Evolutionary conservation across 2,113 vertebrate genomes (phyloP).

Genomic region (Sturnus vulgaris): DNA sequence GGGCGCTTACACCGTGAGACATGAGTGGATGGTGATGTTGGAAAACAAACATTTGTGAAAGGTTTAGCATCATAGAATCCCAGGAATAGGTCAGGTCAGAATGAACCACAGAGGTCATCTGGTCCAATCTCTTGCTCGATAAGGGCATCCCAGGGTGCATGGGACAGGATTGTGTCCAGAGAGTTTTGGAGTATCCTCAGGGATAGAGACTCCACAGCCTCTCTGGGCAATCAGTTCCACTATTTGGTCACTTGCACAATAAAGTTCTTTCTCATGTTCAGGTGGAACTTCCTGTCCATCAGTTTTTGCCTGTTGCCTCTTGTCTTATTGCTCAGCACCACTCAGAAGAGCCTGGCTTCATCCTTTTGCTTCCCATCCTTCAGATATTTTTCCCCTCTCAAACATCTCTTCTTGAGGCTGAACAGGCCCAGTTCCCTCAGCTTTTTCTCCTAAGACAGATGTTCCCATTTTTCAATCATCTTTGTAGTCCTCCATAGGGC

Average conservation of each 20-base stretch:
- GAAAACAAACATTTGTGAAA: neutral
- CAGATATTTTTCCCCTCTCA: neutral
- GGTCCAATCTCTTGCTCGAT: neutral
- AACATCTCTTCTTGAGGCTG: neutral
- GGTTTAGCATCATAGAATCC: neutral
- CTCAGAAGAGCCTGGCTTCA: too few relatives aligned
- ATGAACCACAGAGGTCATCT: neutral
- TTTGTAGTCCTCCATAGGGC: neutral
- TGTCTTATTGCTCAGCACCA: neutral
- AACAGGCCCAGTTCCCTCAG: neutral
- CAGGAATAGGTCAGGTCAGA: neutral
- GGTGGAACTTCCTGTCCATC: neutral
- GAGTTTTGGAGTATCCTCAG: neutral
- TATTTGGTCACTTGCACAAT: too few relatives aligned
- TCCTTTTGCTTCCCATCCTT: neutral
- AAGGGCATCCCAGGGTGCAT: neutral
- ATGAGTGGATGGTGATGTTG: neutral
- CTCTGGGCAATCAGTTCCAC: too few relatives aligned
- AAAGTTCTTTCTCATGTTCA: neutral
- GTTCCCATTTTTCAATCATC: neutral
- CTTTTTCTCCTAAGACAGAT: neutral
- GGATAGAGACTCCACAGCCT: neutral
- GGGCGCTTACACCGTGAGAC: fast-evolving
- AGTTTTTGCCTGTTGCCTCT: neutral
- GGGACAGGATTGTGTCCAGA: neutral